phyloP scores from a whole-genome alignment of 2,113 vertebrate species.

The Toxotes chatareus region DNA sequence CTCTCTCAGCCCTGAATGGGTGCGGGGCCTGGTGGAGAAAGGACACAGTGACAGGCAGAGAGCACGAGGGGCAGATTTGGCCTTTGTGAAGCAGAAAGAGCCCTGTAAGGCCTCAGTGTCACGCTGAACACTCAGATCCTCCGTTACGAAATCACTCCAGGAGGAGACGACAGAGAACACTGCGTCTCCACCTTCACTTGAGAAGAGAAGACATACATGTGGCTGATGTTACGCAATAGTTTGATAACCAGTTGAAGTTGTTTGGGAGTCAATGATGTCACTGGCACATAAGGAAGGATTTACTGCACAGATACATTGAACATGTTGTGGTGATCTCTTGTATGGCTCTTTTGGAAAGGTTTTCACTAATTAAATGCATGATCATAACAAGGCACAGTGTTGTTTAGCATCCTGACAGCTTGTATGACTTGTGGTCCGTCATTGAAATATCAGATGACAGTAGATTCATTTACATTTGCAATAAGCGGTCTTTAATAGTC shows the following conservation, averaged over 20 bases:
- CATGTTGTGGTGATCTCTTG: slow-evolving; percentile 53
- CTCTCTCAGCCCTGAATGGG: slow-evolving; percentile 79
- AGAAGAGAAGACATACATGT: slow-evolving; percentile 36
- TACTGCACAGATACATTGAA: slow-evolving; percentile 52
- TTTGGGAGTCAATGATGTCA: slow-evolving; percentile 68
- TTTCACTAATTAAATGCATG: slow-evolving; percentile 63
- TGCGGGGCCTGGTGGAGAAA: slow-evolving; percentile 24
- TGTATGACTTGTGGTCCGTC: slow-evolving; percentile 51
- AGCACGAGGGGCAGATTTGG: slow-evolving; percentile 41
- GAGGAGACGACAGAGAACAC: slow-evolving; percentile 64
- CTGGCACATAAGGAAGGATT: slow-evolving; percentile 75
- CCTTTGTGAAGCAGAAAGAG: slow-evolving; percentile 57
- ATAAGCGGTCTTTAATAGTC: slow-evolving; percentile 36
- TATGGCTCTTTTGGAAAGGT: slow-evolving; percentile 53
- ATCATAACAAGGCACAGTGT: slow-evolving; percentile 33
- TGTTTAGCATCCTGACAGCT: slow-evolving; percentile 49
- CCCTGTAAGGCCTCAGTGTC: slow-evolving; percentile 48
- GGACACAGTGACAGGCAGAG: slow-evolving; percentile 45
- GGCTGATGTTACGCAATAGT: slow-evolving; percentile 44
- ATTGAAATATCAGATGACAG: slow-evolving; percentile 45
- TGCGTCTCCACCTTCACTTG: slow-evolving; percentile 62
- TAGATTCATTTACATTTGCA: slow-evolving; percentile 41
- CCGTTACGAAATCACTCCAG: slow-evolving; percentile 62
- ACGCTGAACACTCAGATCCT: slow-evolving; percentile 63
- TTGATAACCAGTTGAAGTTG: slow-evolving; percentile 32